Evolutionary conservation across 2,113 vertebrate species (phyloP), one percentile per base, ranked within the genome.

Genomic region (Lagopus leucura): DNA sequence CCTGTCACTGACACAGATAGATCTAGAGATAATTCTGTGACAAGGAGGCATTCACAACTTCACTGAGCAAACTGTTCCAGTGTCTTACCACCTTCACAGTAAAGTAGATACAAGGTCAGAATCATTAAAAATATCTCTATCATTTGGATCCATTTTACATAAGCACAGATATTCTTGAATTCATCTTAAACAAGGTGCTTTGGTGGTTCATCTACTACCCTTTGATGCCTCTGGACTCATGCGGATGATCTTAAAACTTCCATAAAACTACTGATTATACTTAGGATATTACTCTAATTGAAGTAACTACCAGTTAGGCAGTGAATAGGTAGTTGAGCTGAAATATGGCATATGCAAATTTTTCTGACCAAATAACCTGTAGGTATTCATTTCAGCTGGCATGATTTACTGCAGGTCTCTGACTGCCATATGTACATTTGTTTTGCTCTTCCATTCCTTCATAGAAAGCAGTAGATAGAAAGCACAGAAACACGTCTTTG

Each of bases 401-500:
- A 24, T 11, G 47, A 13, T 5, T 55, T 28, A 16, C 4, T 89
- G 10, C 5, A 47, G 3, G 4, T 45, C 43, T 14, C 4, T 55
- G 22, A 15, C n/a, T 73, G 8, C 10, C 74, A 1, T 48, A n/a
- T 63, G 11, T 36, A 20, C 6, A 6, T 6, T 80, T 45, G 8
- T 7, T 65, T 81, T 38, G 4, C 30, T 54, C 7, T 8, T 21
- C 66, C 61, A 30, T 8, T 60, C 63, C 13, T 60, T 84, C 5
- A 1, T 10, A 73, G 42, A 30, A 3, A 74, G 9, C 4, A 58
- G 18, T 10, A 76, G 18, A 70, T 4, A 13, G 28, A 72, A 87
- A 69, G 57, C 3, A 48, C 0, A 2, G 13, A 83, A 45, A 1
- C 8, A 2, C 3, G 4, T 5, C 1, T 57, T 64, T 70, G 0